These are phyloP conservation scores for Zophobas atratus DNA, from an alignment of 1,140 invertebrate genomes.

Conservation along the genomic window DNA sequence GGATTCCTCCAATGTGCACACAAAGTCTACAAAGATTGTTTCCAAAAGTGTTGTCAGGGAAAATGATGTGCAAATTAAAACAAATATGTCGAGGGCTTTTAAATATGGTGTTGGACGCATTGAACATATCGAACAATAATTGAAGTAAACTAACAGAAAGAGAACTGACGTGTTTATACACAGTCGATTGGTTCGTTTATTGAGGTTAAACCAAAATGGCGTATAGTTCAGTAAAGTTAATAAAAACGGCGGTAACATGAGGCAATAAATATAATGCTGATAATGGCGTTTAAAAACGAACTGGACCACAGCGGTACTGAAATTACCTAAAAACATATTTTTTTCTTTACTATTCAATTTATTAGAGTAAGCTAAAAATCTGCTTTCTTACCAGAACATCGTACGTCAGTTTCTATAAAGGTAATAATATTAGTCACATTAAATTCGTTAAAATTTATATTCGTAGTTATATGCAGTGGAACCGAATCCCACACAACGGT, in stretches of 20 bases:
- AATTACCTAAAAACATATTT: slow-evolving; percentile 52
- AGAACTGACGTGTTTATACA: slow-evolving; percentile 29
- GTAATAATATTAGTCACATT: slow-evolving; percentile 43
- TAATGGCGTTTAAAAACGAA: slow-evolving; percentile 46
- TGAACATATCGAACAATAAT: slow-evolving; percentile 44
- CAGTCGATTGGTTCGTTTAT: slow-evolving; percentile 21
- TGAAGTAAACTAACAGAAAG: slow-evolving; percentile 43
- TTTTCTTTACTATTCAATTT: neutral
- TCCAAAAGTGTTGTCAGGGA: slow-evolving; percentile 40
- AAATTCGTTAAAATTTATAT: slow-evolving; percentile 49
- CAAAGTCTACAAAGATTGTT: slow-evolving; percentile 42
- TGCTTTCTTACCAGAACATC: slow-evolving; percentile 5
- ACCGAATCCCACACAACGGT: slow-evolving; percentile 42
- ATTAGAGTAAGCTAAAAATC: neutral
- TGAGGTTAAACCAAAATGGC: slow-evolving; percentile 49
- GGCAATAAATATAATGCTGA: slow-evolving; percentile 49
- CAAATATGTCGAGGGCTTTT: slow-evolving; percentile 55
- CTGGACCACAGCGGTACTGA: slow-evolving; percentile 46
- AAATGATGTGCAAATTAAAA: slow-evolving; percentile 48
- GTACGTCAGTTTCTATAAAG: slow-evolving; percentile 43
- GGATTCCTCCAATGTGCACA: slow-evolving; percentile 23
- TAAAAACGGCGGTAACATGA: slow-evolving; percentile 37
- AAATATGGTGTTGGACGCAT: slow-evolving; percentile 49
- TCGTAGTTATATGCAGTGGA: slow-evolving; percentile 26
- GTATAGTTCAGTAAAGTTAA: slow-evolving; percentile 50